These are phyloP conservation scores for Paguma larvata DNA, from an alignment of 2,797 vertebrate species.

Conservation along the genomic window DNA sequence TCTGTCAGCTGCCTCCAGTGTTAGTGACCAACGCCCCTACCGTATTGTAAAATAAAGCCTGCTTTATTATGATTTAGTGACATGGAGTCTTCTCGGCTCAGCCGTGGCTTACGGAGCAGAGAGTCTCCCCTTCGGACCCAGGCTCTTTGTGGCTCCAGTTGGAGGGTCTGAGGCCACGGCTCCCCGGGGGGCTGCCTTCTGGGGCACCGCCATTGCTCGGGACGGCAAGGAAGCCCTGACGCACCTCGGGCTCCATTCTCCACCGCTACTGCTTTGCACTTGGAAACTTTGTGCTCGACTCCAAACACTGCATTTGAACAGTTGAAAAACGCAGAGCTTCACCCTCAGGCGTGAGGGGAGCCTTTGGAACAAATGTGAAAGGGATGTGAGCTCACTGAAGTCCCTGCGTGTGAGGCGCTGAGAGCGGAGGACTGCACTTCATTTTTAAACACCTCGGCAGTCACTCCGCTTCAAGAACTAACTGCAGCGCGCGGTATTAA, in stretches of 20 bases:
- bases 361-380: slow-evolving; percentile 74
- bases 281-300: slow-evolving; percentile 42
- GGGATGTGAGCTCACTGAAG: slow-evolving; percentile 55
- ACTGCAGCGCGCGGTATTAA: not conserved
- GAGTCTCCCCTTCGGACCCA: not conserved
- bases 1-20: slow-evolving; percentile 47
- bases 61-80: slow-evolving; percentile 31
- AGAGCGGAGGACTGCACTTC: slow-evolving; percentile 17
- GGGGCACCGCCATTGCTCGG: not conserved
- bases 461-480: slow-evolving; percentile 47
- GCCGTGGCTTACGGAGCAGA: slow-evolving; percentile 28
- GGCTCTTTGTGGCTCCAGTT: not conserved
- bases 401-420: not conserved
- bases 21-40: slow-evolving; percentile 23
- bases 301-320: slow-evolving; percentile 67
- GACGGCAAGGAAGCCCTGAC: slow-evolving; percentile 20
- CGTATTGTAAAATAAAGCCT: not conserved
- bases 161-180: not conserved
- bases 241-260: not conserved
- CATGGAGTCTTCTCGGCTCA: not conserved
- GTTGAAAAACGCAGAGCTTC: slow-evolving; percentile 61
- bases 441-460: not conserved
- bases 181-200: slow-evolving; percentile 1
- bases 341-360: slow-evolving; percentile 62
- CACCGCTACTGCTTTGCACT: slow-evolving; percentile 40